Conservation (phyloP, 2,113 vertebrate species). For the Dermatemys mawii region DNA sequence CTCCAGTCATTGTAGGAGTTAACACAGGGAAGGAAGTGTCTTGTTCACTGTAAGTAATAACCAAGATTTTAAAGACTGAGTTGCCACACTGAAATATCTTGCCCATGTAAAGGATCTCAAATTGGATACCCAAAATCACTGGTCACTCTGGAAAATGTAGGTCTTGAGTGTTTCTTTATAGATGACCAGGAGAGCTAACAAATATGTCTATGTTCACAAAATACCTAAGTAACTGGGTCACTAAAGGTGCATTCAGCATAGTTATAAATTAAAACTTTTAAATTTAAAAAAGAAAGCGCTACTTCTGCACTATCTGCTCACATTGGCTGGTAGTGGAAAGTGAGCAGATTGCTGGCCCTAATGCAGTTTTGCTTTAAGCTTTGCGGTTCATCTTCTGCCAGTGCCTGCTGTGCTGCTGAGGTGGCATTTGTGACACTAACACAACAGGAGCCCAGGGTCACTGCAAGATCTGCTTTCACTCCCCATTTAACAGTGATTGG, state of each 20-base stretch:
- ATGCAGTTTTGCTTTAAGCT: not conserved
- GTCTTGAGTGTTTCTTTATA: not conserved
- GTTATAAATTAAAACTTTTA: not conserved
- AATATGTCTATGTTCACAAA: not conserved
- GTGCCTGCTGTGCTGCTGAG: not conserved
- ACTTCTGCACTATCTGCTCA: too few relatives aligned
- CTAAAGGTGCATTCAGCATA: not conserved
- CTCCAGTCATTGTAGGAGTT: not conserved
- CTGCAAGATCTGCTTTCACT: not conserved
- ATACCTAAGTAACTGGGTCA: fast-evolving
- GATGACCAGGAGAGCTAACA: not conserved
- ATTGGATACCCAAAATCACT: too few relatives aligned
- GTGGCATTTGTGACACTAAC: too few relatives aligned
- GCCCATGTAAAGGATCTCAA: too few relatives aligned
- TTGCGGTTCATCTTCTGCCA: not conserved
- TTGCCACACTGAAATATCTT: too few relatives aligned
- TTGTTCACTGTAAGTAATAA: too few relatives aligned
- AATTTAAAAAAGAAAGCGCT: not conserved
- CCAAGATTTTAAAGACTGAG: not conserved
- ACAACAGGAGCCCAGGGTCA: not conserved
- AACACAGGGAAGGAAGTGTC: not conserved
- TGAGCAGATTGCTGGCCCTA: not conserved
- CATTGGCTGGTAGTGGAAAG: not conserved
- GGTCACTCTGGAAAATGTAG: not conserved
- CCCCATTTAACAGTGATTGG: not conserved